Evolutionary conservation across 2,113 vertebrate genomes (phyloP).

Genomic region (Atrichornis clamosus): DNA sequence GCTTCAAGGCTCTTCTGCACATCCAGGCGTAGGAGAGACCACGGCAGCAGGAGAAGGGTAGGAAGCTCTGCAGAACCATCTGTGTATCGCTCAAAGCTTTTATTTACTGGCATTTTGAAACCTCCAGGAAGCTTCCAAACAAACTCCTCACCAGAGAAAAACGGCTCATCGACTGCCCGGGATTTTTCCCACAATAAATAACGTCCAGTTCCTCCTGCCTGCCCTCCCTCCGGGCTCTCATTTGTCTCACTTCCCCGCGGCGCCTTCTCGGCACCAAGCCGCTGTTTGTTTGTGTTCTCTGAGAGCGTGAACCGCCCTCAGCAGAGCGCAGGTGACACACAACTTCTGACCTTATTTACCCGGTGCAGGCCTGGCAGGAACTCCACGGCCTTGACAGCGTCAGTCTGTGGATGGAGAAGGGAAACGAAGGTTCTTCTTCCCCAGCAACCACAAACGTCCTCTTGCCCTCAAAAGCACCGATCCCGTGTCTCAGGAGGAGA

Average conservation of each 20-base stretch:
- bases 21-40: accelerated
- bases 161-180: neutral
- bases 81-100: neutral
- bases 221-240: neutral
- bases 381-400: accelerated
- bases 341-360: neutral
- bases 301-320: neutral
- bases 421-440: neutral
- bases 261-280: neutral
- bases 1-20: neutral
- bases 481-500: neutral
- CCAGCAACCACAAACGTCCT: neutral
- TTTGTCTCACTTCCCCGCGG: neutral
- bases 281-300: neutral
- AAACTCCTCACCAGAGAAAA: neutral
- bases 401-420: neutral
- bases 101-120: neutral
- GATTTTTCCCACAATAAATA: neutral
- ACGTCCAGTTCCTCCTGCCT: neutral
- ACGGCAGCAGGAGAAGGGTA: accelerated
- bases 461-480: neutral
- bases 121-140: neutral
- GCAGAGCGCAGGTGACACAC: neutral
- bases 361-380: neutral
- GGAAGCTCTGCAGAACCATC: neutral